phyloP scores from a whole-genome alignment of 2,888 invertebrate species.

The Cheilosia scutellata region DNA sequence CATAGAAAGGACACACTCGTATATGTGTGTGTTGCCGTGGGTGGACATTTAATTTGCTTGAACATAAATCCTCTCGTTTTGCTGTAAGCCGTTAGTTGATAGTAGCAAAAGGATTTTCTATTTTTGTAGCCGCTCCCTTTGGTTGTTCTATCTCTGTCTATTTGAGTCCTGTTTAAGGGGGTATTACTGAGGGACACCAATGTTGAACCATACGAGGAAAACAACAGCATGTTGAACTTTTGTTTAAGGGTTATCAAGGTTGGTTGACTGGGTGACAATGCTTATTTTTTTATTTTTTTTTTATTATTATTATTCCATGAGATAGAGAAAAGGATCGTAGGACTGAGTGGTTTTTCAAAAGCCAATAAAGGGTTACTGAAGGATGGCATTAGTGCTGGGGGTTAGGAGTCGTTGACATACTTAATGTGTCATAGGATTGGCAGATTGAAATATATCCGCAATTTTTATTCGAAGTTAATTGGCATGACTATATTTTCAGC shows the following conservation, averaged over 20 bases:
- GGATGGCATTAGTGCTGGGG: constrained; percentile 55
- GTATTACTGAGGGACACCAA: constrained; percentile 52
- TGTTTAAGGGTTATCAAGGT: constrained; percentile 72
- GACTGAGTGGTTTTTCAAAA: constrained; percentile 58
- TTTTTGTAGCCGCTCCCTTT: constrained; percentile 50
- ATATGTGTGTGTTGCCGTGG: constrained; percentile 50
- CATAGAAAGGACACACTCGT: background rate
- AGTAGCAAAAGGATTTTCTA: constrained; percentile 69
- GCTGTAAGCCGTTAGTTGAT: constrained; percentile 66
- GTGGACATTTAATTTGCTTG: constrained; percentile 76
- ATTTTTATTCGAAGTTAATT: constrained; percentile 31
- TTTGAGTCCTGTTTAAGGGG: constrained; percentile 50
- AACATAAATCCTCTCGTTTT: constrained; percentile 74
- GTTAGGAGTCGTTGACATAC: constrained; percentile 39
- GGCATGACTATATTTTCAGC: background rate
- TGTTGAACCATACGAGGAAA: constrained; percentile 44
- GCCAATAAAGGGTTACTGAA: constrained; percentile 63
- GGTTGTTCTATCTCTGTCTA: constrained; percentile 9
- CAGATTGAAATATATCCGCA: constrained; percentile 10
- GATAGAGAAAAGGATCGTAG: constrained; percentile 6
- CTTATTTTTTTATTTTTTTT: constrained; percentile 6
- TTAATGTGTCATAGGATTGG: constrained; percentile 21
- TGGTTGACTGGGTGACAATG: constrained; percentile 59
- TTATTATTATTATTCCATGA: background rate
- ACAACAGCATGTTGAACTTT: constrained; percentile 61